Percentiles rank a stretch among this genome's conserved stretches.
Conservation (phyloP, 2,888 invertebrate species). For the Cabera pusaria region DNA sequence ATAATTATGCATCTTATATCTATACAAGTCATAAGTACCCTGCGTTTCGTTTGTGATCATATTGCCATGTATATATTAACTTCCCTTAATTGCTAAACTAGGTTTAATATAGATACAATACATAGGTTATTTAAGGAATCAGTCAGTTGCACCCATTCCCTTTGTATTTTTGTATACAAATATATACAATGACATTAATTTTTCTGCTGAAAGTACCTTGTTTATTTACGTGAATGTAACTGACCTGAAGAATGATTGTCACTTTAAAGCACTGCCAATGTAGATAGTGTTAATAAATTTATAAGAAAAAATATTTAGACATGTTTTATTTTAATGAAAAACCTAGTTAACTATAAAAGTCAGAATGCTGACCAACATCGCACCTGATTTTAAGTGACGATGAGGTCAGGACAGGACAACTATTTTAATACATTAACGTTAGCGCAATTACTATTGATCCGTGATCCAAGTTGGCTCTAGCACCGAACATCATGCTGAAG, state of each 20-base stretch:
- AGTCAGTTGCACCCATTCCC: conserved; percentile 1
- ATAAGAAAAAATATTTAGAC: conserved; percentile 33
- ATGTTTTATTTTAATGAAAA: conserved; percentile 7
- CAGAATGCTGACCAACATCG: too few species aligned
- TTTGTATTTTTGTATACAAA: neutral
- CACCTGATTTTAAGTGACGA: too few species aligned
- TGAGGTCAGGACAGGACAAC: too few species aligned
- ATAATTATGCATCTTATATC: neutral
- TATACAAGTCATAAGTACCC: too few species aligned
- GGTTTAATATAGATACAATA: conserved; percentile 11
- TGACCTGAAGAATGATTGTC: conserved; percentile 12
- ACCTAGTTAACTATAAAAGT: too few species aligned
- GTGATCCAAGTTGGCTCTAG: too few species aligned
- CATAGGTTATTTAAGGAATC: conserved; percentile 12
- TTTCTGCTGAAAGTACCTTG: conserved; percentile 2
- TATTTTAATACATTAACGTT: too few species aligned
- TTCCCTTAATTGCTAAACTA: conserved; percentile 10
- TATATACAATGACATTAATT: conserved; percentile 2
- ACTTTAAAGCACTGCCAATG: conserved; percentile 68
- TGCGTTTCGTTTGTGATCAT: conserved; percentile 18
- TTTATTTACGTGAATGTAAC: conserved; percentile 5
- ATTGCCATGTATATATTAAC: conserved; percentile 19
- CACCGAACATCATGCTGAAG: too few species aligned
- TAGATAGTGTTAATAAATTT: conserved; percentile 62
- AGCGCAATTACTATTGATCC: too few species aligned